Evolutionary conservation across 1,140 invertebrate genomes (phyloP).

Genomic region (Philopotamus ludificatus): DNA sequence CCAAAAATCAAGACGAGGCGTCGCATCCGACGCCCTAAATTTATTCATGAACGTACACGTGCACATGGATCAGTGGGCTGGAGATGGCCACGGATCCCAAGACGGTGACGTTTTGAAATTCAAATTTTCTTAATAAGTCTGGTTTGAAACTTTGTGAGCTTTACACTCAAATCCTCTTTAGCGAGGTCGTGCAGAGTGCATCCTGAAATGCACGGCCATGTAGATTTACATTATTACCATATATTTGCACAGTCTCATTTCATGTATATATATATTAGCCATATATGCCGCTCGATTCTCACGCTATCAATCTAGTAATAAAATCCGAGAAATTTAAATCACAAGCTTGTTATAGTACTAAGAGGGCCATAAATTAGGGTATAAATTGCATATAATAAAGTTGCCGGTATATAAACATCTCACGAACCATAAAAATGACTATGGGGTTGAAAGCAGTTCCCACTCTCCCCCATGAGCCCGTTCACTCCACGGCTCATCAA

Average conservation of each 20-base stretch:
- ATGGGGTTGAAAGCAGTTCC: slow-evolving; percentile 10
- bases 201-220: too few species aligned
- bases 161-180: neutral
- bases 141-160: neutral
- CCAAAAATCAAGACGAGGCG: too few species aligned
- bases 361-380: too few species aligned
- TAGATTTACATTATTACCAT: too few species aligned
- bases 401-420: neutral
- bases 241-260: too few species aligned
- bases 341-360: too few species aligned
- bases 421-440: slow-evolving; percentile 1
- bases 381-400: too few species aligned
- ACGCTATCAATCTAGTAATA: too few species aligned
- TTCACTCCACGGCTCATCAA: slow-evolving; percentile 21
- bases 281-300: too few species aligned
- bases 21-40: neutral
- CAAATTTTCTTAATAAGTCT: slow-evolving; percentile 24
- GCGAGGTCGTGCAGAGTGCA: neutral
- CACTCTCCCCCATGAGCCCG: neutral
- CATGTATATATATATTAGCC: too few species aligned
- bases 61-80: slow-evolving; percentile 5
- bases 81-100: slow-evolving; percentile 8
- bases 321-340: too few species aligned
- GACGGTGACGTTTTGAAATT: slow-evolving; percentile 27
- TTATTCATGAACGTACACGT: slow-evolving; percentile 17